Evolutionary conservation across 2,113 vertebrate species (phyloP), one percentile per base, ranked within the genome.

Genomic region (Lepisosteus osseus): DNA sequence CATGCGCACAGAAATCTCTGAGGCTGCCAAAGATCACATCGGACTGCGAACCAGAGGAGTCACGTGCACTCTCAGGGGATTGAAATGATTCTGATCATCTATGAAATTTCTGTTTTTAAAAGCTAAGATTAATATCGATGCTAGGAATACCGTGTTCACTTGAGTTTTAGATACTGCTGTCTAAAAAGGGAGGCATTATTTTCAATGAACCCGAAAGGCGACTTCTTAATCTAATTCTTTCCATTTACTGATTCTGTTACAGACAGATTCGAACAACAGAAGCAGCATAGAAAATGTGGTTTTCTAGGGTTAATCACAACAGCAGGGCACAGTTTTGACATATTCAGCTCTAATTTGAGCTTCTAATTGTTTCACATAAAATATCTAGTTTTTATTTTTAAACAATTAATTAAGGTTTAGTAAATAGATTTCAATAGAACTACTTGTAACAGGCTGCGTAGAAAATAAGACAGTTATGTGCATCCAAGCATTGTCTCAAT

Each of bases 61-160:
- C 5, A 51, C 47, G 2, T 51, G 47, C 47, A 5, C 5, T 51
- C 40, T 45, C 64, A 44, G 14, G 3, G 12, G 43, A 66, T 66
- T 9, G 11, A 44, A 47, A 66, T 5, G 64, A 41, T 65, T 65
- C n/a, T 65, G 43, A 66, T 44, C 43, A n/a, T 3, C 45, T 40
- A 64, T 17, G 40, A 65, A 41, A 65, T 65, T 7, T n/a, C 42
- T 29, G 8, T 63, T 63, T 66, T 15, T 66, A 47, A 45, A 66
- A 15, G 43, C 44, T 12, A 47, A 14, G 43, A 12, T 66, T 66
- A 7, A 44, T 14, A 47, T 44, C 7, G 11, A 45, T 15, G n/a
- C 64, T 47, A 44, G 1, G 47, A 51, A 51, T 51, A 9, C 9
- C 1, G 5, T 3, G 47, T 51, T 51, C 47, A 51, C 47, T 51